Conservation (phyloP, 2,113 vertebrate species). For the Pithys albifrons region DNA sequence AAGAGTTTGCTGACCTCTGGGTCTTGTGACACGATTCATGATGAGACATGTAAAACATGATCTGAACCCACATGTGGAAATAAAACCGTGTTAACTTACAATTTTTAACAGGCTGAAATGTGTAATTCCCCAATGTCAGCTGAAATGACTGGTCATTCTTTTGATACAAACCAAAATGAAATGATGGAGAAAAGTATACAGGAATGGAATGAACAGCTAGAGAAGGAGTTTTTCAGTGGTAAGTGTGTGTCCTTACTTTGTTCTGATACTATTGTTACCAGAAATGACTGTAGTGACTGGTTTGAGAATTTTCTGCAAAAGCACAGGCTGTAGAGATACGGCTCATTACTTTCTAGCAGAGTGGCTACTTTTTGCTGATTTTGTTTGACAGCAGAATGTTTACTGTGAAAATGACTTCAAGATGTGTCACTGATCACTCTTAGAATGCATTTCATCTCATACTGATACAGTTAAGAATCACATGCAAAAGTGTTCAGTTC, state of each 20-base stretch:
- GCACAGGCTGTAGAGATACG: neutral
- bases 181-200: conserved; percentile 54
- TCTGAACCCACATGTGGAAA: neutral
- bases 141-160: conserved; percentile 11
- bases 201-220: conserved; percentile 69
- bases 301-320: neutral
- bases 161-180: conserved; percentile 42
- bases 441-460: neutral
- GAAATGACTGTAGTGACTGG: neutral
- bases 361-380: neutral
- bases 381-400: neutral
- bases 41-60: neutral
- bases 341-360: neutral
- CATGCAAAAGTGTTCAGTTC: neutral
- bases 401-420: neutral
- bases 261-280: neutral
- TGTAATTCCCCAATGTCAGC: conserved; percentile 16
- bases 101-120: conserved; percentile 65
- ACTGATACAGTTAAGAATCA: neutral
- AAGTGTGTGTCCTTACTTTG: conserved; percentile 11
- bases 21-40: neutral
- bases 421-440: neutral
- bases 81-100: neutral
- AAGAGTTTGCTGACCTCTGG: neutral
- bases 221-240: conserved; percentile 79